phyloP scores from a whole-genome alignment of 2,797 vertebrate species.

The Myiothlypis chrysogaster region DNA sequence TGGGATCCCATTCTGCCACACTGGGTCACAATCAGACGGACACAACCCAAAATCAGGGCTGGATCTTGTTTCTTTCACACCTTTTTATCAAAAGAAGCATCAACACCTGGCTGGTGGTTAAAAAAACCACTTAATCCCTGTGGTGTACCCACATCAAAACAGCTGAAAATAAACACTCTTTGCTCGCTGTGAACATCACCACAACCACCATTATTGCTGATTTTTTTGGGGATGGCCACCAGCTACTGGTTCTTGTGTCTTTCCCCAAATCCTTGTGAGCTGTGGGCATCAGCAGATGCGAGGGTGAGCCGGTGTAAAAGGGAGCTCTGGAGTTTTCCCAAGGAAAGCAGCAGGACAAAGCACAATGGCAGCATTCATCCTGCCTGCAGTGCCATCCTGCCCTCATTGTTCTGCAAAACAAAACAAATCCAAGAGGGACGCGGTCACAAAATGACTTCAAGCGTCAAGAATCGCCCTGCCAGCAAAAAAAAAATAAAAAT shows the following conservation, averaged over 20 bases:
- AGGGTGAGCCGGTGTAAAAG: background rate
- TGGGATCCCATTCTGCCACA: too few species aligned
- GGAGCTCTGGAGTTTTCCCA: background rate
- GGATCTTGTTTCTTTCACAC: background rate
- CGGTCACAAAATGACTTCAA: background rate
- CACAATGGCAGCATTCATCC: constrained; percentile 23
- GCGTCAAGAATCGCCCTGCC: background rate
- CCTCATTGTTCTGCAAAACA: constrained; percentile 17
- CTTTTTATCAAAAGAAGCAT: background rate
- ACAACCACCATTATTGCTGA: rapidly evolving
- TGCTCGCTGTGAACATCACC: background rate
- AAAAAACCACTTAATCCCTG: background rate
- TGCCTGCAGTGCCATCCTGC: background rate
- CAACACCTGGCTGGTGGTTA: background rate
- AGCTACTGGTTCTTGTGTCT: background rate
- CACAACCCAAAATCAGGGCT: background rate
- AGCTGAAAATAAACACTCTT: background rate
- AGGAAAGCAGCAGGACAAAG: background rate
- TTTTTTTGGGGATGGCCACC: background rate
- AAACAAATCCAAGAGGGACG: background rate
- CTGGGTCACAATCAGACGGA: rapidly evolving
- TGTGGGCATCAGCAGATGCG: background rate
- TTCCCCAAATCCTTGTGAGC: background rate
- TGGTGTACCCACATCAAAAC: background rate
- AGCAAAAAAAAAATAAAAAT: background rate